Conservation (phyloP, 2,797 vertebrate species). For the Melanotaenia trifasciata region DNA sequence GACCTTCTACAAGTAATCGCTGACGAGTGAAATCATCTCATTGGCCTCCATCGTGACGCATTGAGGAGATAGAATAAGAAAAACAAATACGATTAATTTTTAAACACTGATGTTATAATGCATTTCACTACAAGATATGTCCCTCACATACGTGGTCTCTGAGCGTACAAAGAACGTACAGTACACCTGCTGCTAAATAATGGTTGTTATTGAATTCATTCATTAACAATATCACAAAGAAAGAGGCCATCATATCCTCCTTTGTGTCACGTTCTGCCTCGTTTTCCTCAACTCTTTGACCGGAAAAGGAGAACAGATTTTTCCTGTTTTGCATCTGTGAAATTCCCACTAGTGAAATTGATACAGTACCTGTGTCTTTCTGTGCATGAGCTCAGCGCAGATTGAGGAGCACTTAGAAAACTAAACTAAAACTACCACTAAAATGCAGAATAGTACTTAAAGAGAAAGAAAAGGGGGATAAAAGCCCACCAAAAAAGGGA, state of each 20-base stretch:
- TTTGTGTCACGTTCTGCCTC: constrained; percentile 77
- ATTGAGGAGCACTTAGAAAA: constrained; percentile 6
- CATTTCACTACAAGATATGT: background rate
- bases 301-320: constrained; percentile 86
- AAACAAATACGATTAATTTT: constrained; percentile 40
- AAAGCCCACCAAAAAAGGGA: constrained; percentile 17
- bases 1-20: constrained; percentile 57
- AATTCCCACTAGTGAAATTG: constrained; percentile 47
- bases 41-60: constrained; percentile 40
- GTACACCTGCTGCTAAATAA: constrained; percentile 61
- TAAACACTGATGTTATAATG: background rate
- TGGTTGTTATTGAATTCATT: constrained; percentile 50
- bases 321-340: constrained; percentile 87
- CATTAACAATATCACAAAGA: constrained; percentile 54
- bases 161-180: constrained; percentile 16
- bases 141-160: background rate
- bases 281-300: constrained; percentile 76
- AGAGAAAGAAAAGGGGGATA: constrained; percentile 43
- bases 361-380: constrained; percentile 42
- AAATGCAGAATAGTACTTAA: constrained; percentile 12
- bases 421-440: background rate
- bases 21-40: constrained; percentile 33
- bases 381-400: constrained; percentile 15
- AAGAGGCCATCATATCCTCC: constrained; percentile 61
- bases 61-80: constrained; percentile 12